phyloP scores from a whole-genome alignment of 1,140 invertebrate species.

The Marisa cornuarietis region DNA sequence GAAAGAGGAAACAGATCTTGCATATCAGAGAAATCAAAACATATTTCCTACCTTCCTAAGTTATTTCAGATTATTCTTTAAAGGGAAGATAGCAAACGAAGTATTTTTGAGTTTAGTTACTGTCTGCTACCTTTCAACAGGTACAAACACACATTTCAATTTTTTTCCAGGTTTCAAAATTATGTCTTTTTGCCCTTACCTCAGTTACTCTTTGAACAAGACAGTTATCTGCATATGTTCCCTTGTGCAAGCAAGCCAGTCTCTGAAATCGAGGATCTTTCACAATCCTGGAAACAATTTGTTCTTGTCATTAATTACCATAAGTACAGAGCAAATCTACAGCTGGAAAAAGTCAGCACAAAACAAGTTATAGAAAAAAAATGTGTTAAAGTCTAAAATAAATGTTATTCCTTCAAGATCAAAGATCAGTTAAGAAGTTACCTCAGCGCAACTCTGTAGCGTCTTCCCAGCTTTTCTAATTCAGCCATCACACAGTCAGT shows the following conservation, averaged over 20 bases:
- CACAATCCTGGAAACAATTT: conserved; percentile 76
- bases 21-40: too few relatives aligned
- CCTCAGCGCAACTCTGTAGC: conserved; percentile 94
- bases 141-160: neutral
- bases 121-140: neutral
- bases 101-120: too few relatives aligned
- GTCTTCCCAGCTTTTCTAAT: conserved; percentile 95
- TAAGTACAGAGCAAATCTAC: conserved; percentile 6
- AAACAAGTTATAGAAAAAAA: too few relatives aligned
- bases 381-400: too few relatives aligned
- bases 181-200: conserved; percentile 66
- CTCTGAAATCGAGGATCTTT: conserved; percentile 95
- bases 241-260: conserved; percentile 94
- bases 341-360: neutral
- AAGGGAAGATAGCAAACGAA: too few relatives aligned
- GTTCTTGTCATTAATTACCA: neutral
- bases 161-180: neutral
- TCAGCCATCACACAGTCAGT: conserved; percentile 99
- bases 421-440: conserved; percentile 30
- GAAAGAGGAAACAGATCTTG: conserved; percentile 51
- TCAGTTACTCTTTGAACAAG: conserved; percentile 94
- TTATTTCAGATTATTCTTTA: too few relatives aligned
- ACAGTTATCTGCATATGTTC: conserved; percentile 99
- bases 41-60: too few relatives aligned
- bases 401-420: neutral